Evolutionary conservation across 1,140 invertebrate genomes (phyloP).

Genomic region (Bombus polaris): DNA sequence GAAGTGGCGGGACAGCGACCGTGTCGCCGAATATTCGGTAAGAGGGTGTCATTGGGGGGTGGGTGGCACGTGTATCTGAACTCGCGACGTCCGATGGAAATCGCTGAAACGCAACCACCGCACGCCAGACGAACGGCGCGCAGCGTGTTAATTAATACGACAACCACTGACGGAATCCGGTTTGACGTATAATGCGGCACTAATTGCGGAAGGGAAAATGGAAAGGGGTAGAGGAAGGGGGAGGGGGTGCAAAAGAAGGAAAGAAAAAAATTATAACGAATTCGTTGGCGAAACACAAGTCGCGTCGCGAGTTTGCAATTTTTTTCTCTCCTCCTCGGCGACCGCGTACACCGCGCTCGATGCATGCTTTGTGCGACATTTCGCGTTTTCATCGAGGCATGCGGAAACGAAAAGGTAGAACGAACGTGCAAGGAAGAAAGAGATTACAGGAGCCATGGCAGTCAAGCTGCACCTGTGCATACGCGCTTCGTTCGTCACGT

Average conservation of each 20-base stretch:
- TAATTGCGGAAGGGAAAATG: constrained; percentile 46
- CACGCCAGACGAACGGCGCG: background rate
- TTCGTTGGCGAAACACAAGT: constrained; percentile 36
- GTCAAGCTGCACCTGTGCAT: constrained; percentile 32
- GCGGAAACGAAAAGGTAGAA: constrained; percentile 48
- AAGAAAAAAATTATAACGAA: constrained; percentile 48
- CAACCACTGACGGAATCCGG: constrained; percentile 26
- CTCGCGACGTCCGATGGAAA: constrained; percentile 33
- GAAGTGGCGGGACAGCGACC: background rate
- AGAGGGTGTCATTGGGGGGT: background rate
- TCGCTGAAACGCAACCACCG: constrained; percentile 11
- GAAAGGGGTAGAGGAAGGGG: too few species aligned
- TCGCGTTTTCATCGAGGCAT: constrained; percentile 68
- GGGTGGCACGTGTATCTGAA: background rate
- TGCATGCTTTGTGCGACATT: constrained; percentile 59
- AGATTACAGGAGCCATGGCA: constrained; percentile 35
- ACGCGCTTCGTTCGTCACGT: constrained; percentile 49
- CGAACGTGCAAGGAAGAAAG: constrained; percentile 47
- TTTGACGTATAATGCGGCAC: constrained; percentile 45
- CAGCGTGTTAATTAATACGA: constrained; percentile 50
- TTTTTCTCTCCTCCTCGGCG: background rate
- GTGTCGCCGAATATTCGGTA: background rate
- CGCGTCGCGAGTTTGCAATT: constrained; percentile 31
- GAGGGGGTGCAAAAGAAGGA: background rate
- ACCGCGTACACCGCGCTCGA: constrained; percentile 33